phyloP scores from a whole-genome alignment of 2,113 vertebrate species.

The Brachyhypopomus gauderio region DNA sequence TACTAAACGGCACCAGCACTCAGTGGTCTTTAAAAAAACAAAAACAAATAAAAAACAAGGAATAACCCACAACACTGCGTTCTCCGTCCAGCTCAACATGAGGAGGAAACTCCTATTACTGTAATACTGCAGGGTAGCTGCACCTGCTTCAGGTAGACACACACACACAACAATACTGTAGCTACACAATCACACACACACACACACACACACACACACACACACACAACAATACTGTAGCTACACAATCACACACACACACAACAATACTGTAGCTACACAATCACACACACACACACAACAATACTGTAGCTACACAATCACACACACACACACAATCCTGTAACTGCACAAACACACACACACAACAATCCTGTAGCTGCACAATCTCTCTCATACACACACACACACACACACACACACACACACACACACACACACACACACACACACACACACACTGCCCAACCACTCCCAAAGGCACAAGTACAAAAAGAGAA shows the following conservation, averaged over 20 bases:
- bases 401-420: not conserved
- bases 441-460: constrained; percentile 9
- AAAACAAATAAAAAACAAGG: too few relatives aligned
- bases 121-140: not conserved
- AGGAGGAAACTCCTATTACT: not conserved
- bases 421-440: not conserved
- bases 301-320: too few relatives aligned
- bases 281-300: constrained; percentile 5
- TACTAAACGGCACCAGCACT: not conserved
- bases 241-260: not conserved
- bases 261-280: too few relatives aligned
- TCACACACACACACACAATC: not conserved
- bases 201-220: not conserved
- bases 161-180: not conserved
- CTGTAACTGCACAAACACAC: not conserved
- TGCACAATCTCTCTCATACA: constrained; percentile 1
- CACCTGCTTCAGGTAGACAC: not conserved
- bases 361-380: too few relatives aligned
- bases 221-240: too few relatives aligned
- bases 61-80: not conserved
- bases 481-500: not conserved
- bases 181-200: too few relatives aligned
- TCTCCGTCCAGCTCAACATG: not conserved
- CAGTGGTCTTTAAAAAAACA: not conserved
- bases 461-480: not conserved